Evolutionary conservation across 2,888 invertebrate species (phyloP).

Genomic region (Hydroisotoma schaefferi): DNA sequence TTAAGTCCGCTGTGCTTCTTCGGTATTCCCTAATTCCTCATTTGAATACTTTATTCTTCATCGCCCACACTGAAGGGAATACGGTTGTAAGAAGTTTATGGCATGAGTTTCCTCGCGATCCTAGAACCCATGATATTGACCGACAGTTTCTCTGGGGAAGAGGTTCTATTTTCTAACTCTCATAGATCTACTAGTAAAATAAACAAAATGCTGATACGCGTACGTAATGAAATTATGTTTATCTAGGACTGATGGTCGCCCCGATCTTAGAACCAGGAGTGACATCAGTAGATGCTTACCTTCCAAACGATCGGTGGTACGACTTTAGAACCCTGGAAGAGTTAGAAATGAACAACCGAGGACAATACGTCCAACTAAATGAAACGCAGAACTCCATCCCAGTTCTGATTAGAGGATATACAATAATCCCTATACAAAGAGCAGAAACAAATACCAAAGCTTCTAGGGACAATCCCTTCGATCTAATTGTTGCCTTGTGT

Average conservation of each 20-base stretch:
- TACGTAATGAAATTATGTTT: no score
- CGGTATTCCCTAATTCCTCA: constrained; percentile 73
- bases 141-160: constrained; percentile 52
- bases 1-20: constrained; percentile 61
- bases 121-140: constrained; percentile 44
- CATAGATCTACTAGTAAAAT: no score
- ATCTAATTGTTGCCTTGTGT: constrained; percentile 55
- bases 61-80: constrained; percentile 63
- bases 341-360: constrained; percentile 49
- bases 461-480: constrained; percentile 59
- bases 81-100: constrained; percentile 32
- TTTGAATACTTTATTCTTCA: constrained; percentile 73
- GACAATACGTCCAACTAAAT: constrained; percentile 51
- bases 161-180: constrained; percentile 10
- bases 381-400: background rate
- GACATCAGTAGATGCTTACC: constrained; percentile 49
- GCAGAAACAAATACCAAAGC: constrained; percentile 37
- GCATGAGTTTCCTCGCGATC: constrained; percentile 48
- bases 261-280: constrained; percentile 62
- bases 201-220: no score
- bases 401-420: constrained; percentile 36
- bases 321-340: constrained; percentile 49
- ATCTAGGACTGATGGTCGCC: constrained; percentile 55
- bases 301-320: constrained; percentile 50
- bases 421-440: constrained; percentile 46